A percentile compares a stretch with the other conserved stretches of the same genome.
Conservation (phyloP, 2,113 vertebrate species). For the Excalfactoria chinensis region DNA sequence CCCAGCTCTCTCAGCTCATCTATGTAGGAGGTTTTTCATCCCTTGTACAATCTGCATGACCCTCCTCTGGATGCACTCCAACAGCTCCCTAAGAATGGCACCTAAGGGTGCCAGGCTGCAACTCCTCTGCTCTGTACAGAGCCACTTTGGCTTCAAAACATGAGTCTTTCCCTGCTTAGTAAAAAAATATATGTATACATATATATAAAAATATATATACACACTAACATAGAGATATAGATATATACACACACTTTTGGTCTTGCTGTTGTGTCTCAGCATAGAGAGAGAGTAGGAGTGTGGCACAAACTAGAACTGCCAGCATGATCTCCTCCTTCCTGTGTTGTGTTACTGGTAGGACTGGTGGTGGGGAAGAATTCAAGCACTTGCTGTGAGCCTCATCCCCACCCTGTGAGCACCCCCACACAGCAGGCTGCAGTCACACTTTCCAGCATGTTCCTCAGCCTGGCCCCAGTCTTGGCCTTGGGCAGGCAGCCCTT, state of each 20-base stretch:
- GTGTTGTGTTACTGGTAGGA: background rate
- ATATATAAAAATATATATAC: too few relatives aligned
- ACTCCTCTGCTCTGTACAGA: background rate
- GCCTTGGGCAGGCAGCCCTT: background rate
- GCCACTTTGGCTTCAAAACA: background rate
- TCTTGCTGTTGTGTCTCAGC: background rate
- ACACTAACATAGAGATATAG: too few relatives aligned
- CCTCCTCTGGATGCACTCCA: too few relatives aligned
- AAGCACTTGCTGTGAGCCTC: fast-evolving
- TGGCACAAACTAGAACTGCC: background rate
- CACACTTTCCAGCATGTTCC: fast-evolving
- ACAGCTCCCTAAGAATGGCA: background rate
- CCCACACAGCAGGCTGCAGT: fast-evolving
- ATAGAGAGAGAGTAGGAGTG: background rate
- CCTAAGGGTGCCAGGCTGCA: background rate
- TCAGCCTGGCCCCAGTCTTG: background rate
- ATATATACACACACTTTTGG: background rate
- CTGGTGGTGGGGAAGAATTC: background rate
- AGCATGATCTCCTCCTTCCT: fast-evolving
- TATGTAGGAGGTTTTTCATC: too few relatives aligned
- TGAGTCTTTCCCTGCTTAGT: fast-evolving
- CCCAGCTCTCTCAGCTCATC: too few relatives aligned
- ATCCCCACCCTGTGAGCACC: background rate
- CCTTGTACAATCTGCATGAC: too few relatives aligned
- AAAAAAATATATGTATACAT: too few relatives aligned